Evolutionary conservation across 1,140 invertebrate species (phyloP).

Genomic region (Hycleus phaleratus): DNA sequence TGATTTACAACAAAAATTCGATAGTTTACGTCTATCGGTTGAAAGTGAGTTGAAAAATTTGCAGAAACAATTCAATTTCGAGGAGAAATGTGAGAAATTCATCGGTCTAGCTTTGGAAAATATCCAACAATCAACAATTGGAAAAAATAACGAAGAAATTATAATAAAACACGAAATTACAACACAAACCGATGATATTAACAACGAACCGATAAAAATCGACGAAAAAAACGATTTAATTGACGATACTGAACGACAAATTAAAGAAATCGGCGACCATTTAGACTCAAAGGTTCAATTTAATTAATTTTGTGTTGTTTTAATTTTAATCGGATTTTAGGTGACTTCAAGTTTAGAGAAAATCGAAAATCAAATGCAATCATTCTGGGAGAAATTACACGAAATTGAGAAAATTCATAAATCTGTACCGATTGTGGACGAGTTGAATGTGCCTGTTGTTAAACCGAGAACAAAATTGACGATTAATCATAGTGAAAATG

Average conservation of each 20-base stretch:
- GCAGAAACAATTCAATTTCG: conserved; percentile 28
- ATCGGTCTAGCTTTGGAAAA: conserved; percentile 22
- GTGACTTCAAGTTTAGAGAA: conserved; percentile 29
- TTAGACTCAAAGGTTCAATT: conserved; percentile 6
- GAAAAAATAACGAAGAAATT: not conserved
- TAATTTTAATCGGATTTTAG: conserved; percentile 12
- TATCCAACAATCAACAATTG: not conserved
- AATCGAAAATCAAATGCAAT: conserved; percentile 35
- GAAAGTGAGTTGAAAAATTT: conserved; percentile 34
- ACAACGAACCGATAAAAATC: conserved; percentile 6
- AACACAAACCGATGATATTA: conserved; percentile 24
- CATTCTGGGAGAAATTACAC: conserved; percentile 32
- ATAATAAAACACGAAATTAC: conserved; percentile 10
- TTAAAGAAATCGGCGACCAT: conserved; percentile 11
- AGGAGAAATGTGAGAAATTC: conserved; percentile 35
- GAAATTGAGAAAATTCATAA: conserved; percentile 22
- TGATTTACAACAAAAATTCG: conserved; percentile 35
- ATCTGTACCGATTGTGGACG: not conserved
- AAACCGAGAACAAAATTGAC: not conserved
- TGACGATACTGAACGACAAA: not conserved
- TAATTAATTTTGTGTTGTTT: not conserved
- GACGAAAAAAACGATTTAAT: conserved; percentile 8
- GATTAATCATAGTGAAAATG: too few species aligned
- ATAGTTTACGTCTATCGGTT: conserved; percentile 31
- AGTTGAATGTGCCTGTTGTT: not conserved